Base-by-base conservation (phyloP, 2,797 vertebrate genomes). In the Odontamblyopus rebecca region DNA sequence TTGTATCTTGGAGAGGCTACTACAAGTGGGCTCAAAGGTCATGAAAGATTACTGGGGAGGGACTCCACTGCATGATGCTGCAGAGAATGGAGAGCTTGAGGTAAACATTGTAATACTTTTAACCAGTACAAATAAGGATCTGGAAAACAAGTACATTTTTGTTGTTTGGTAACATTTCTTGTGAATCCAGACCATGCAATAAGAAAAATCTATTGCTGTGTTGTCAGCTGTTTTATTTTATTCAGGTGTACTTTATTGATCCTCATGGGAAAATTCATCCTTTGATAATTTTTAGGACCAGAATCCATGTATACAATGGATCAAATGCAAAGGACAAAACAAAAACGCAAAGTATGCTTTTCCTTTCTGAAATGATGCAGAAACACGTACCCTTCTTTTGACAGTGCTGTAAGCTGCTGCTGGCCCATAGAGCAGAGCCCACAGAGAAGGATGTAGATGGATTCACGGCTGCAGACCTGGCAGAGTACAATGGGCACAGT, bases 11-110 rank as follows among this genome's bases (percentile, higher is more conserved):
- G 93, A 96, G 78, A 86, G 84, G 23, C 91, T 96, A 44, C 88
- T 96, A 65, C 82, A 84, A 35, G 83, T 94, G 89, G 94, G 94
- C 6, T 93, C 94, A 74, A 92, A 92, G 62, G 75, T 95, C 78
- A 82, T 88, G 60, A 91, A 87, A 66, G 95, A 96, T 73, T 88
- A 91, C 78, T 95, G 95, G 95, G 95, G 95, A 3, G 95, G 94
- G 51, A 95, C 94, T 1, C 95, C 95, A 0, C 93, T 96, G 35
- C 96, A 96, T 8, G 95, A 97, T 7, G 95, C 95, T 4, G 95
- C 96, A 0, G 95, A 96, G 85, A 96, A 95, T 0, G 94, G 94
- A 63, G 94, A 95, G 73, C 67, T 94, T 79, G 93, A 96, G 95
- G 95, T 96, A 2, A 15, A 13, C 57, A 1, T 4, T 41, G 12